phyloP scores from a whole-genome alignment of 1,140 invertebrate species.

The Bombus confusus region DNA sequence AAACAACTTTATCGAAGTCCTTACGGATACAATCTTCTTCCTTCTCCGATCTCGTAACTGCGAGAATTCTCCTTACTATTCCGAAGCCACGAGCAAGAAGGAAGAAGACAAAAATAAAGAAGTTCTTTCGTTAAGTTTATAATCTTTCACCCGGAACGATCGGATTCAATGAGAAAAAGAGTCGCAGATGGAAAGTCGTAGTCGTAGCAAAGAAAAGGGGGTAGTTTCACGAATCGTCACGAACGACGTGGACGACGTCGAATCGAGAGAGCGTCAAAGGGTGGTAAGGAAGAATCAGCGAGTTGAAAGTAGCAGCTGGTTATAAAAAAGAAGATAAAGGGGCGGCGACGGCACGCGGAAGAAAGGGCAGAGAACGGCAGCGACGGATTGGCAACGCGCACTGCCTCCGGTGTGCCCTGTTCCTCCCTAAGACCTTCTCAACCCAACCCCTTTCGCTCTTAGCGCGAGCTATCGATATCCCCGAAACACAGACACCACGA shows the following conservation, averaged over 20 bases:
- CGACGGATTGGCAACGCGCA: conserved; percentile 29
- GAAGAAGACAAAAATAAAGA: too few relatives aligned
- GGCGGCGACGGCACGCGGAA: background rate
- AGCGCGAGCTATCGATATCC: conserved; percentile 73
- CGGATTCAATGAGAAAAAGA: too few relatives aligned
- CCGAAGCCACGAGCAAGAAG: accelerated
- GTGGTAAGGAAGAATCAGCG: background rate
- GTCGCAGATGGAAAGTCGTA: too few relatives aligned
- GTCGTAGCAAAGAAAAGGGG: background rate
- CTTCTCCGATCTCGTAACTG: background rate
- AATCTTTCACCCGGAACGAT: background rate
- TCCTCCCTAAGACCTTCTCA: conserved; percentile 32
- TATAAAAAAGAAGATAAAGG: conserved; percentile 41
- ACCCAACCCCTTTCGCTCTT: conserved; percentile 73
- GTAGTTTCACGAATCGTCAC: conserved; percentile 2
- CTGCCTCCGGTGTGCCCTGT: background rate
- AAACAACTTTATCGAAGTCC: conserved; percentile 79
- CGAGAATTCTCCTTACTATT: background rate
- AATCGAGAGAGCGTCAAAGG: background rate
- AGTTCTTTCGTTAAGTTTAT: background rate
- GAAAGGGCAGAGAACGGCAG: background rate
- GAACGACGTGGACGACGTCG: background rate
- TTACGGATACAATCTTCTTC: conserved; percentile 35
- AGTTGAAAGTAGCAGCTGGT: conserved; percentile 2
- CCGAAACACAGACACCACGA: conserved; percentile 74